Evolutionary conservation across 2,888 invertebrate genomes (phyloP).

Genomic region (Stenotaenia linearis): DNA sequence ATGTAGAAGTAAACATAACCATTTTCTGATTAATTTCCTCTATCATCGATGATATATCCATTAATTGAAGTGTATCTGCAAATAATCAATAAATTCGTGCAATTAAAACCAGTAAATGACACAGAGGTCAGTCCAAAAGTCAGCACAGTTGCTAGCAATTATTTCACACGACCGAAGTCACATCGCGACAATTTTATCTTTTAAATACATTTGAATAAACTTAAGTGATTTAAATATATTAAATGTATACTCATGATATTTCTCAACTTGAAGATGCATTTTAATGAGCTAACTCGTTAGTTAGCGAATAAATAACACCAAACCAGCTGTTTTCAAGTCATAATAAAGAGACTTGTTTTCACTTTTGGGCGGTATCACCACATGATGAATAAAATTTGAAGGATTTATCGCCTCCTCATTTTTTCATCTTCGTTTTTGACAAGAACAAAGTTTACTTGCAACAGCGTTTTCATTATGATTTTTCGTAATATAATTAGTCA

Average conservation of each 20-base stretch:
- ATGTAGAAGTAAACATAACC: not conserved
- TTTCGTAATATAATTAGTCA: conserved; percentile 26
- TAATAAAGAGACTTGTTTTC: not conserved
- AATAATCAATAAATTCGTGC: conserved; percentile 2
- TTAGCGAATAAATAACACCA: too few relatives aligned
- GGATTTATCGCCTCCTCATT: not conserved
- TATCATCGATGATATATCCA: conserved; percentile 12
- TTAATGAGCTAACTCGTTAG: not conserved
- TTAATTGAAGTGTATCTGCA: conserved; percentile 12
- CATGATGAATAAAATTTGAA: not conserved
- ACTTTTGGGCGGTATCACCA: not conserved
- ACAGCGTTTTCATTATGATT: conserved; percentile 16
- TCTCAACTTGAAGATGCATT: not conserved
- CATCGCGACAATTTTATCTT: not conserved
- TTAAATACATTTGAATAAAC: not conserved
- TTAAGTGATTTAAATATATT: not conserved
- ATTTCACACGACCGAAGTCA: not conserved
- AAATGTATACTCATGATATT: not conserved
- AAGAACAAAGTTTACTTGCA: not conserved
- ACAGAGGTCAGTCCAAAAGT: not conserved
- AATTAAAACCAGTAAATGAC: conserved; percentile 15
- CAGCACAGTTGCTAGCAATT: not conserved
- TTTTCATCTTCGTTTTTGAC: not conserved
- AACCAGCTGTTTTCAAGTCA: not conserved
- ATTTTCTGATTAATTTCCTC: not conserved